Base-by-base conservation (phyloP, 2,797 vertebrate genomes). In the Anguilla megastoma region DNA sequence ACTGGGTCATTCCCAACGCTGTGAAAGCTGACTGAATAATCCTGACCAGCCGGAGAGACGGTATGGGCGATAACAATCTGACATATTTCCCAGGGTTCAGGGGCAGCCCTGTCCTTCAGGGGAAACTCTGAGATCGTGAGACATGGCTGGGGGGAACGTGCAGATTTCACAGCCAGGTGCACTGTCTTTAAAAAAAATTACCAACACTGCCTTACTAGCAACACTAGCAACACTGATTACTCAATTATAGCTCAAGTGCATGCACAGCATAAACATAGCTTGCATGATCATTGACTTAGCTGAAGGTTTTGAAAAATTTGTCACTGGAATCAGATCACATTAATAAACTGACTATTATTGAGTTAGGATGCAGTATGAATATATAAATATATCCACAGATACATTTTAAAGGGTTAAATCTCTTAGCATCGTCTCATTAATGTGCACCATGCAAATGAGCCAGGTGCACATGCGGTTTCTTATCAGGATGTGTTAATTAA, bases 1-100 rank as follows among this genome's bases (percentile, higher is more conserved):
- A 79, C 56, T 91, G 60, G 86, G 87, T 87, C 69, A 86, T 24
- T 88, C 88, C 56, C 87, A 88, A 60, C 69, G 80, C 87, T 87
- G 82, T 88, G 66, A 87, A 89, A 88, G 85, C 89, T 79, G 90
- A 63, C 60, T 30, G 71, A 85, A 88, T 89, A 90, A 87, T 89
- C 86, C 50, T 85, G 87, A 71, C 41, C 48, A 85, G 52, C 86
- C 58, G 88, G 50, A 83, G 87, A 87, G 80, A 66, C 58, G 66
- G 56, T 48, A 60, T 85, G 48, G 54, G 60, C 52, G 52, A 56
- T 86, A 48, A 30, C 27, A 50, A 33, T 79, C 89, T 89, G 41
- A 21, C 16, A 48, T 54, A 24, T 86, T 87, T 87, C 86, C 48
- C 85, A 88, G 85, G 63, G 85, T 86, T 60, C 80, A 45, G 79